Base-by-base conservation (phyloP, 2,113 vertebrate genomes). In the Colaptes auratus region DNA sequence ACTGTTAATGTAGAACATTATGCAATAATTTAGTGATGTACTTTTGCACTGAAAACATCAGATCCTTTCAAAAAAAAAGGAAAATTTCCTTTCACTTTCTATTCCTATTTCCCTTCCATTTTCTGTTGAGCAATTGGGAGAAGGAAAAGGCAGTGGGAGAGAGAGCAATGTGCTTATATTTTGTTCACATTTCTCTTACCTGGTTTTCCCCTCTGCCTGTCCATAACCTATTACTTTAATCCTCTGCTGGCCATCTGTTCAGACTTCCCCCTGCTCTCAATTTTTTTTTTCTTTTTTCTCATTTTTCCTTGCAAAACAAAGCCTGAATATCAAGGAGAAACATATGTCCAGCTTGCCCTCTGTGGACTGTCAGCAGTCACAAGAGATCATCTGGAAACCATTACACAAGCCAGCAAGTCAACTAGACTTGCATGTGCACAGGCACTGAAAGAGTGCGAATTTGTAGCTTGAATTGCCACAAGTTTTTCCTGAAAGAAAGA, bases 381-480 rank as follows among this genome's bases (percentile, higher is more conserved):
- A 77, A 46, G 46, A 83, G 53, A 82, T 95, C 93, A 88, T 85
- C 82, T 95, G 93, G 91, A 92, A 96, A 82, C 31, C 39, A 91
- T 96, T 94, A 94, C 13, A 31, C 44, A 55, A 63, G 5, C 24
- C 6, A 92, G 77, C 12, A 65, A 77, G 71, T 72, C 78, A 92
- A 86, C 11, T 75, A 95, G 72, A 89, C 75, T 92, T 31, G 81
- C 59, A 70, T 63, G 59, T 86, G 67, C 58, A 88, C 5, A 83
- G 72, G 73, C 80, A 94, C 48, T 65, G 77, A 63, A 80, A 78
- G 69, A 93, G 86, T 93, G 93, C 82, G 83, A 70, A 95, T 76
- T 71, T 46, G 25, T 83, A 80, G 70, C 60, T 82, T 1, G 1
- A 88, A 92, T 82, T 66, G 75, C 72, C 82, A 24, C 65, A 88